Percentiles rank a stretch among this genome's conserved stretches.
Evolutionary conservation across 2,797 vertebrate genomes (phyloP).

Genomic region (Knipowitschia caucasica): DNA sequence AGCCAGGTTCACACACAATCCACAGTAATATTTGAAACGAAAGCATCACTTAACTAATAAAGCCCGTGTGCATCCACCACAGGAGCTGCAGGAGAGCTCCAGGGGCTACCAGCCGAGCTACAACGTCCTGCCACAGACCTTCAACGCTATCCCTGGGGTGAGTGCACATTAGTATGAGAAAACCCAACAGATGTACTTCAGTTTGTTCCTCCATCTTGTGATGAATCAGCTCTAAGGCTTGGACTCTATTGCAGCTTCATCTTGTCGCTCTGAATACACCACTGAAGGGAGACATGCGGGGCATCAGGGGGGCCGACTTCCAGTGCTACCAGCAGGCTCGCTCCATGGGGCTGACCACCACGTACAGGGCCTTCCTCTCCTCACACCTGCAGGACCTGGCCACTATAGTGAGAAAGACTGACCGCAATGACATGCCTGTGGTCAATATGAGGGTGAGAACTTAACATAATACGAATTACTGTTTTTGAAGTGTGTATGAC

Average conservation of each 20-base stretch:
- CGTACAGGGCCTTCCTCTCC: slow-evolving; percentile 93
- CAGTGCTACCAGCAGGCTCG: slow-evolving; percentile 94
- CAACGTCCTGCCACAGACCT: slow-evolving; percentile 50
- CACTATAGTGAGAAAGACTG: slow-evolving; percentile 85
- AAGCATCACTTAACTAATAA: neutral
- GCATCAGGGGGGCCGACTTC: slow-evolving; percentile 84
- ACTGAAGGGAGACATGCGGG: slow-evolving; percentile 82
- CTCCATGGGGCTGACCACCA: slow-evolving; percentile 79
- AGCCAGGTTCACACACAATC: slow-evolving; percentile 54
- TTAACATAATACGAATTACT: too few species aligned
- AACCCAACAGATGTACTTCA: neutral
- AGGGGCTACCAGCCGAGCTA: slow-evolving; percentile 65
- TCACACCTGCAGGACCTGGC: slow-evolving; percentile 91
- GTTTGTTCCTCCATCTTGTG: neutral
- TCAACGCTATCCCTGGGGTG: slow-evolving; percentile 54
- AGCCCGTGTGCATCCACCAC: neutral
- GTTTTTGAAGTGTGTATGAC: too few species aligned
- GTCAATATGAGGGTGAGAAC: slow-evolving; percentile 89
- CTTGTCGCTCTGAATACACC: slow-evolving; percentile 88
- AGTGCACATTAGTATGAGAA: slow-evolving; percentile 17
- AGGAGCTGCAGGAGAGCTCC: slow-evolving; percentile 64
- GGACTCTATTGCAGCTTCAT: slow-evolving; percentile 77
- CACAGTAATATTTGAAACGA: neutral
- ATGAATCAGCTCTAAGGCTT: neutral
- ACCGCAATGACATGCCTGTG: slow-evolving; percentile 81